phyloP scores from a whole-genome alignment of 2,888 invertebrate species.

The Sycophila texana region DNA sequence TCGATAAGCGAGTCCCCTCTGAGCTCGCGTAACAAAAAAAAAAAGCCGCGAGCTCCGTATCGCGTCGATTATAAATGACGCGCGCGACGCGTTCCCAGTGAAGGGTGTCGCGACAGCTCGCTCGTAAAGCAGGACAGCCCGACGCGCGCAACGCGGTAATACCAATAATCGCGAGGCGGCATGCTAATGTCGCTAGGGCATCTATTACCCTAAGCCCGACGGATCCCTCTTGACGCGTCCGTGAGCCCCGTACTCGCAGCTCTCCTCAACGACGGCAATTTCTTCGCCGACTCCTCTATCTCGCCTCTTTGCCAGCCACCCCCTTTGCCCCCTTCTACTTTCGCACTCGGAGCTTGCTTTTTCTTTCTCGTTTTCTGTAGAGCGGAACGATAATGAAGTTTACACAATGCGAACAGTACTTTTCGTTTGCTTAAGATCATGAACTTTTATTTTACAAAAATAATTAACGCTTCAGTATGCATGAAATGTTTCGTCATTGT shows the following conservation, averaged over 20 bases:
- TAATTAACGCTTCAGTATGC: neutral
- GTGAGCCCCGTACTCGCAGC: constrained; percentile 34
- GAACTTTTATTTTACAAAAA: neutral
- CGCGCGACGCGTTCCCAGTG: neutral
- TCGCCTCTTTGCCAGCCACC: too few relatives aligned
- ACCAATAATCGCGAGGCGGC: constrained; percentile 71
- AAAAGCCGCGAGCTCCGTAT: constrained; percentile 8
- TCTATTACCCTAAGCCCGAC: constrained; percentile 74
- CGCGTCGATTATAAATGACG: constrained; percentile 55
- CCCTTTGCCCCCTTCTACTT: too few relatives aligned
- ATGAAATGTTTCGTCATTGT: neutral
- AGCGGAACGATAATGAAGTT: too few relatives aligned
- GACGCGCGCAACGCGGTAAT: constrained; percentile 61
- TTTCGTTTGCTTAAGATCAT: too few relatives aligned
- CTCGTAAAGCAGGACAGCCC: constrained; percentile 50
- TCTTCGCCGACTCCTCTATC: too few relatives aligned
- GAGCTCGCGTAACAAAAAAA: neutral
- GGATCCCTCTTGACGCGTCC: constrained; percentile 72
- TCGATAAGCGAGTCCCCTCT: neutral
- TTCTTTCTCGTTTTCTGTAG: too few relatives aligned
- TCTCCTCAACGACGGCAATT: too few relatives aligned
- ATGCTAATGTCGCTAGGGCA: constrained; percentile 74
- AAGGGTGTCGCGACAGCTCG: constrained; percentile 51
- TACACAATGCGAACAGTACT: too few relatives aligned
- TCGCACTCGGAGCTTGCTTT: too few relatives aligned